Percentiles rank a stretch among this genome's conserved stretches.
Conservation (phyloP, 1,140 invertebrate species). For the Maconellicoccus hirsutus region DNA sequence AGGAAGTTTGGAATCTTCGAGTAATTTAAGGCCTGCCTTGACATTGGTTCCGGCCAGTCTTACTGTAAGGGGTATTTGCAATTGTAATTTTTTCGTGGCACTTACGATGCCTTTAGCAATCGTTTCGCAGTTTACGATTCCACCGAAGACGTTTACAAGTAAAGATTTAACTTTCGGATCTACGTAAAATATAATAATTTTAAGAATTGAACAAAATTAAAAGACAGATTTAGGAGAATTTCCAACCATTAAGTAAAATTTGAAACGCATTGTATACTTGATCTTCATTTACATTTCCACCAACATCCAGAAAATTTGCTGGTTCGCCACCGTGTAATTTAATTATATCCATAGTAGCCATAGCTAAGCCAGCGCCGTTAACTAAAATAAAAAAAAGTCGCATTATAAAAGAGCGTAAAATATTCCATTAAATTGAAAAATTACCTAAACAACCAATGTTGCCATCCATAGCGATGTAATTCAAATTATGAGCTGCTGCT, state of each 20-base stretch:
- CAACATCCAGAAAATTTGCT: conserved; percentile 72
- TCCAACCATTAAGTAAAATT: conserved; percentile 44
- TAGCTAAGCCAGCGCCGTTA: conserved; percentile 67
- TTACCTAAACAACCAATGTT: conserved; percentile 86
- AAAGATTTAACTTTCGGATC: conserved; percentile 89
- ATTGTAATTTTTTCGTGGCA: conserved; percentile 65
- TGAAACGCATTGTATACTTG: conserved; percentile 64
- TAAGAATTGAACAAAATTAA: too few species aligned
- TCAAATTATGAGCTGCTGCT: conserved; percentile 78
- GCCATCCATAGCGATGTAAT: conserved; percentile 96
- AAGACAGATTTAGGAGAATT: neutral
- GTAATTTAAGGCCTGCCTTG: conserved; percentile 49
- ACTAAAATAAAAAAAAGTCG: conserved; percentile 37
- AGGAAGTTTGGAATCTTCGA: conserved; percentile 67
- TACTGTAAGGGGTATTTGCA: conserved; percentile 82
- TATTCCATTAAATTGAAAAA: conserved; percentile 20
- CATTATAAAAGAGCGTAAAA: conserved; percentile 23
- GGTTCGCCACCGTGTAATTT: conserved; percentile 60
- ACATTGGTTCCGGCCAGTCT: conserved; percentile 74
- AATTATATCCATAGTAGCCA: conserved; percentile 74
- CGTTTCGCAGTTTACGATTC: conserved; percentile 96
- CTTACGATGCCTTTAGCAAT: conserved; percentile 90
- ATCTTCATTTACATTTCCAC: conserved; percentile 59
- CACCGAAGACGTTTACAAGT: conserved; percentile 97
- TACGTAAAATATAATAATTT: conserved; percentile 35